Conservation (phyloP, 2,888 invertebrate genomes). For the Biston stratarius region DNA sequence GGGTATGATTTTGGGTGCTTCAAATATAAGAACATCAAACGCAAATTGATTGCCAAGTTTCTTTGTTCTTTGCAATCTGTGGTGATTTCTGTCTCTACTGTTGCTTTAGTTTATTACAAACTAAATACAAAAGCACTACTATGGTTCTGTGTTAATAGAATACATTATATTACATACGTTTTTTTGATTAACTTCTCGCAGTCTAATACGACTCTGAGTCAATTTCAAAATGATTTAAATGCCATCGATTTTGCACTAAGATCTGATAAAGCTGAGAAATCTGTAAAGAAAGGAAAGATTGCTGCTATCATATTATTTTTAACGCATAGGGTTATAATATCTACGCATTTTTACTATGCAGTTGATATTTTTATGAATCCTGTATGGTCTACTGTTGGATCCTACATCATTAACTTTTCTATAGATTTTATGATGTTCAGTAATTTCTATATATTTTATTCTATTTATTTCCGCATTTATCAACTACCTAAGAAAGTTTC, state of each 20-base stretch:
- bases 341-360: neutral
- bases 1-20: constrained; percentile 9
- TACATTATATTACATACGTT: neutral
- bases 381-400: neutral
- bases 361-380: constrained; percentile 1
- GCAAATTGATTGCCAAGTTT: neutral
- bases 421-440: neutral
- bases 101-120: neutral
- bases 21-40: neutral
- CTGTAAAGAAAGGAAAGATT: neutral
- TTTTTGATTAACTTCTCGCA: neutral
- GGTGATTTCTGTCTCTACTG: neutral
- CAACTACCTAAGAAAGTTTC: neutral
- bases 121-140: neutral
- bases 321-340: neutral
- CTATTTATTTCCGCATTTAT: neutral
- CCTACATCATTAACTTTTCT: neutral
- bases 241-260: neutral
- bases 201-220: neutral
- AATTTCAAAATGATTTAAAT: neutral
- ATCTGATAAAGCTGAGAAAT: neutral
- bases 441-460: constrained; percentile 3
- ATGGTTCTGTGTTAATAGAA: neutral
- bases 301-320: neutral
- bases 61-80: neutral